Evolutionary conservation across 2,888 invertebrate genomes (phyloP), one percentile per base, ranked within the genome.

Genomic region (Sisyra terminalis): DNA sequence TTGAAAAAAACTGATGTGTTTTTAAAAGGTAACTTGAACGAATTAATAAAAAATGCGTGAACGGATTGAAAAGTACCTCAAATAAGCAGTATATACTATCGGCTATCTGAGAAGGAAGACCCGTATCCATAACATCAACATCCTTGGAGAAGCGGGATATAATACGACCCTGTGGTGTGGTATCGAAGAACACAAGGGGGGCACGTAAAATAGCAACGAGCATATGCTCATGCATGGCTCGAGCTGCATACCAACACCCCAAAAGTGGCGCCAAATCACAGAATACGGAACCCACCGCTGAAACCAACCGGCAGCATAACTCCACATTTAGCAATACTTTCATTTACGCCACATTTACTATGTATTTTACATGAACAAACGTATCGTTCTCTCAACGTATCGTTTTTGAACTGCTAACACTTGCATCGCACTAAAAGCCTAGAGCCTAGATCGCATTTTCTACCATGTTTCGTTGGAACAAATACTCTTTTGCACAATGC

Each of bases 151-250:
- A 81, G 60, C 80, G 71, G 65, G 75, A 66, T 45, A 86, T 66
- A 52, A 86, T 73, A 51, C 85, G 69, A 58, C 85, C 85, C 49
- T 73, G 52, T 36, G 85, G 85, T 43, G 84, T 85, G 52, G 75
- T 76, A 61, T 86, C 85, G 65, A 80, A 85, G 66, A 83, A 75
- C 56, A 74, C 70, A 66, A 82, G 71, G 43, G 83, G 82, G 54
- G 75, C 70, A 55, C 69, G 69, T 50, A 84, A 57, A 49, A 82
- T 69, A 55, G 70, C 71, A 44, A 56, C 53, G 55, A 85, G 63
- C 58, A 84, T 63, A 39, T 59, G 56, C 48, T 60, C 57, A 65
- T 79, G 78, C 56, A 78, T 59, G 48, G 58, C 55, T 51, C 61
- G 59, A 48, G 84, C 78, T 50, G 83, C 84, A 50, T 67, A 65